Percentiles rank a stretch among this genome's conserved stretches.
Evolutionary conservation across 2,113 vertebrate species (phyloP).

Genomic region (Hepsetus odoe): DNA sequence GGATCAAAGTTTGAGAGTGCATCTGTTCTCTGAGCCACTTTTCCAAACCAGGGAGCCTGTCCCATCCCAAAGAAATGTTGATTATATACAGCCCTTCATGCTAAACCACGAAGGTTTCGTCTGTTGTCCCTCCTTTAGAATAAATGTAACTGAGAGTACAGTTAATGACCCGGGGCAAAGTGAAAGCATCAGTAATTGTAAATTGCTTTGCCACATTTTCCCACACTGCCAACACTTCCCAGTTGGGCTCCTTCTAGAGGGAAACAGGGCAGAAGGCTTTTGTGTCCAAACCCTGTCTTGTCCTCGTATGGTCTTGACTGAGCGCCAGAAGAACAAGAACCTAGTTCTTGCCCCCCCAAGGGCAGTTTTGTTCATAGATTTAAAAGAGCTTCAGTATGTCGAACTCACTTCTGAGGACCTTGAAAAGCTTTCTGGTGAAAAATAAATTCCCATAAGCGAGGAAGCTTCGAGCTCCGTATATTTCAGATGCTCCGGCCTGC

Average conservation of each 20-base stretch:
- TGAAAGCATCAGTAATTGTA: slow-evolving; percentile 51
- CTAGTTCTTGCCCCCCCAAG: slow-evolving; percentile 73
- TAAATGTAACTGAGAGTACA: slow-evolving; percentile 54
- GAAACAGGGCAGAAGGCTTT: slow-evolving; percentile 70
- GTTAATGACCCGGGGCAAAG: slow-evolving; percentile 48
- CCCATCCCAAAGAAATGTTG: no score
- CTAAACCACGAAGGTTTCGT: no score
- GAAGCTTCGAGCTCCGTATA: neutral
- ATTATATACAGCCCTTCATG: no score
- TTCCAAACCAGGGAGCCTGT: no score
- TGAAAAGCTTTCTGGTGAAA: slow-evolving; percentile 56
- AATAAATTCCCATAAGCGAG: slow-evolving; percentile 10
- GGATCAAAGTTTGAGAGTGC: no score
- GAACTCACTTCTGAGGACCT: slow-evolving; percentile 64
- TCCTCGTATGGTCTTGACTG: slow-evolving; percentile 79
- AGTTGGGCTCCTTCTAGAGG: slow-evolving; percentile 69
- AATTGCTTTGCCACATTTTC: slow-evolving; percentile 75
- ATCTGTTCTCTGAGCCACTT: no score
- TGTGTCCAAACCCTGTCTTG: slow-evolving; percentile 75
- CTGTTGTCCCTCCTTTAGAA: slow-evolving; percentile 28
- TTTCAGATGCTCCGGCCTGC: neutral
- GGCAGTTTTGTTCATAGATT: slow-evolving; percentile 67
- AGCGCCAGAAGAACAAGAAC: slow-evolving; percentile 73
- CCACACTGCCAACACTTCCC: slow-evolving; percentile 80
- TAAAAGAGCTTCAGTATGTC: slow-evolving; percentile 71